phyloP scores from a whole-genome alignment of 2,797 vertebrate genomes.

The Tapirus indicus region DNA sequence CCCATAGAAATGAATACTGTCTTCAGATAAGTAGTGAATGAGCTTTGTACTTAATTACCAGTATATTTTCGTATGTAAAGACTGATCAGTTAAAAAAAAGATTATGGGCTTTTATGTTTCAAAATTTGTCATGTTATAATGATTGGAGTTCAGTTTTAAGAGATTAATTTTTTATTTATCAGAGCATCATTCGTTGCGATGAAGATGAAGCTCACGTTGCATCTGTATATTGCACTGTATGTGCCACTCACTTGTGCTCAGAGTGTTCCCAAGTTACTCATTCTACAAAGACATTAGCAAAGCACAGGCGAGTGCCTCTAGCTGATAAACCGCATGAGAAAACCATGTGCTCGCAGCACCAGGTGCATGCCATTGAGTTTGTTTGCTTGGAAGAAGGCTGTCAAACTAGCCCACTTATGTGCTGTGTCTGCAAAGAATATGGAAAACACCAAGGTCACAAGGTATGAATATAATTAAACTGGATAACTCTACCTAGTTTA shows the following conservation, averaged over 20 bases:
- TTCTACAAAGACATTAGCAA: constrained; percentile 98
- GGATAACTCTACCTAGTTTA: neutral
- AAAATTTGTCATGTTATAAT: neutral
- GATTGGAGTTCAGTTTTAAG: constrained; percentile 43
- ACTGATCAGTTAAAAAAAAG: neutral
- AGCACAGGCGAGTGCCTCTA: constrained; percentile 97
- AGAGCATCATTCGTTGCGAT: constrained; percentile 97
- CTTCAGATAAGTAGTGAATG: neutral
- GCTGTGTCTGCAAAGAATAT: constrained; percentile 99
- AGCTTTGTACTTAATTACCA: constrained; percentile 10
- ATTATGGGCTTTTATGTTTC: constrained; percentile 43
- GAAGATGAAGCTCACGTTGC: constrained; percentile 98
- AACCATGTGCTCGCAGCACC: constrained; percentile 97
- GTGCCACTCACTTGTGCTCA: constrained; percentile 97
- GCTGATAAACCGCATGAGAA: constrained; percentile 99
- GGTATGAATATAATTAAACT: constrained; percentile 87
- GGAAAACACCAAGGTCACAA: constrained; percentile 99
- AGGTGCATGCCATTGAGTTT: constrained; percentile 99
- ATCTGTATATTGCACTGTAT: constrained; percentile 98
- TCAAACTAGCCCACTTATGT: constrained; percentile 97
- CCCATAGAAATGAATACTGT: neutral
- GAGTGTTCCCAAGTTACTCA: constrained; percentile 98
- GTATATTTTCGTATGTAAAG: constrained; percentile 21
- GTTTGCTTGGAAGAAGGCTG: constrained; percentile 98
- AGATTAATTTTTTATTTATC: constrained; percentile 61